Evolutionary conservation across 2,113 vertebrate species (phyloP).

Genomic region (Crocuta crocuta): DNA sequence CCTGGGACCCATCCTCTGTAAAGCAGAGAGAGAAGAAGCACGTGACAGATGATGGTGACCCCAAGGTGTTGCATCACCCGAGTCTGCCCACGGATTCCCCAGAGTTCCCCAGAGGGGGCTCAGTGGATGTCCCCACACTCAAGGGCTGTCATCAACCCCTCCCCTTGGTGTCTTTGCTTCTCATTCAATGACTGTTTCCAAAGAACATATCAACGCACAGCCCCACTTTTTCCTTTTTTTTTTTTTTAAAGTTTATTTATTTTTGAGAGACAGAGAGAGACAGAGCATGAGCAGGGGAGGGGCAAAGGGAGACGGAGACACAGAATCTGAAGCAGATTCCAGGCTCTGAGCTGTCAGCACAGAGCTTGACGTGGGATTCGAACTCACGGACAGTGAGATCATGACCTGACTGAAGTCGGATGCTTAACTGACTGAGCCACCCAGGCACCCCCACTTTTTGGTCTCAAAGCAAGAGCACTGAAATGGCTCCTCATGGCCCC

Average conservation of each 20-base stretch:
- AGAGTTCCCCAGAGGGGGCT: neutral
- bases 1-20: neutral
- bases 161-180: neutral
- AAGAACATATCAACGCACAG: accelerated
- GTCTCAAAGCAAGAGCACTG: neutral
- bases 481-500: neutral
- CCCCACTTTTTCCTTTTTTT: neutral
- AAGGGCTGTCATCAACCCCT: neutral
- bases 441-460: neutral
- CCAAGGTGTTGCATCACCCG: neutral
- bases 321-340: too few species aligned
- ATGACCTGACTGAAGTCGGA: too few species aligned
- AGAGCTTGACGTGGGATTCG: too few species aligned
- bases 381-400: too few species aligned
- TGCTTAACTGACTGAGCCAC: too few species aligned
- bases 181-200: accelerated
- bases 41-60: accelerated
- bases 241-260: too few species aligned
- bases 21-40: accelerated
- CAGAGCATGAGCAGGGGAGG: too few species aligned
- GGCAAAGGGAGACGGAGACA: too few species aligned
- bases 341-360: too few species aligned
- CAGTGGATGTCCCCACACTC: accelerated
- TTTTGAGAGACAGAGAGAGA: too few species aligned
- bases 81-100: neutral